Base-by-base conservation (phyloP, 2,113 vertebrate species). In the Channa argus region DNA sequence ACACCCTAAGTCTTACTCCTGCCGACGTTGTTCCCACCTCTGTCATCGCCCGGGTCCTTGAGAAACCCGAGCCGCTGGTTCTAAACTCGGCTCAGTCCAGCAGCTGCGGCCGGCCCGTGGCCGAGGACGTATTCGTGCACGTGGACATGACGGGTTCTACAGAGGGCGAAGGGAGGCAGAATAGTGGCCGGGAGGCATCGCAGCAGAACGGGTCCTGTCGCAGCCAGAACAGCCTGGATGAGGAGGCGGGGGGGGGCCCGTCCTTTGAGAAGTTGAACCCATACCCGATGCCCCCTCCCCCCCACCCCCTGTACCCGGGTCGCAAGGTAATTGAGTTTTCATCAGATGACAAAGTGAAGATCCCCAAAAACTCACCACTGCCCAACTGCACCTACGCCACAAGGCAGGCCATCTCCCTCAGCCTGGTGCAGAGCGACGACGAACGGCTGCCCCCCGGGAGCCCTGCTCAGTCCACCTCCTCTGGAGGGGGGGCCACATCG, bases 351-450 rank as follows among this genome's bases (percentile, higher is more conserved):
- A 98, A 97, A 80, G 97, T 99, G 64, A 96, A 96, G 80, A 97
- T 99, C 76, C 97, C 98, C 9, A 98, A 96, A 72, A 98, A 99
- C 88, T 97, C 97, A 4, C 98, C 98, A 0, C 88, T 99, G 64
- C 98, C 98, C 76, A 99, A 99, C 92, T 99, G 98, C 65, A 99
- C 98, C 0, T 99, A 99, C 0, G 98, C 97, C 43, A 99, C 98
- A 0, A 93, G 98, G 39, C 98, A 99, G 93, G 98, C 98, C 81
- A 99, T 99, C 89, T 99, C 97, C 0, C 92, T 99, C 51, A 97
- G 98, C 88, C 92, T 99, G 12, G 98, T 99, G 10, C 96, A 97
- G 86, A 96, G 94, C 33, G 95, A 96, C 0, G 93, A 93, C 0
- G 94, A 95, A 69, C 89, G 93, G 9, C 39, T 39, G 86, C 84